These are phyloP conservation scores for Periphyllus acericola DNA, from an alignment of 2,888 invertebrate genomes.

Conservation along the genomic window DNA sequence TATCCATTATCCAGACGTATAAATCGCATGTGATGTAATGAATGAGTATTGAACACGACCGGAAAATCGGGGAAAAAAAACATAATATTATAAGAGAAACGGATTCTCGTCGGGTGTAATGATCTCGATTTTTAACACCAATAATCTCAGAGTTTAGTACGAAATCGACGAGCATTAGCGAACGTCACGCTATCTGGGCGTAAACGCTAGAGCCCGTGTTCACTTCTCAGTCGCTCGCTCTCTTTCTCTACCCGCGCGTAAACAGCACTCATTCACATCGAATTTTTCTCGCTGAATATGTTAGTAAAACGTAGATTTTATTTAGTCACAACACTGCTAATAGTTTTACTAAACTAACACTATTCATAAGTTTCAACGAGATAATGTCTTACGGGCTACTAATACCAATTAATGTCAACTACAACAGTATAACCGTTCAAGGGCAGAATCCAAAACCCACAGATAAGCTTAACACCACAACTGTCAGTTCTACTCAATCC, in stretches of 20 bases:
- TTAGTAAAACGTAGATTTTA: neutral
- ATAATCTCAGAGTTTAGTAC: neutral
- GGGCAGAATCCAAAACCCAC: conserved; percentile 27
- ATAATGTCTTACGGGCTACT: neutral
- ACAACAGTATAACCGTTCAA: conserved; percentile 30
- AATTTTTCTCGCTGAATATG: neutral
- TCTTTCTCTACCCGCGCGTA: conserved; percentile 14
- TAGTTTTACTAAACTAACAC: conserved; percentile 5
- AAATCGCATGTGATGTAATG: neutral
- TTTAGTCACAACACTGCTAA: neutral
- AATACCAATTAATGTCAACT: neutral
- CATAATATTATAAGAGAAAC: conserved; percentile 11
- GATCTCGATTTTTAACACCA: neutral
- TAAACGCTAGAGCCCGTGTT: neutral
- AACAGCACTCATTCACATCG: conserved; percentile 14
- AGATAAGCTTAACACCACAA: conserved; percentile 20
- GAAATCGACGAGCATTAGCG: conserved; percentile 7
- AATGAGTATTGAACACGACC: neutral
- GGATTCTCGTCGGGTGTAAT: neutral
- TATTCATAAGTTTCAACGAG: conserved; percentile 15
- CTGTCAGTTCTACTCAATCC: neutral
- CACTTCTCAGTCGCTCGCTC: neutral
- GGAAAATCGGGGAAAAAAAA: neutral
- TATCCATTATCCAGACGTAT: neutral
- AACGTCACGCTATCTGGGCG: conserved; percentile 46